Conservation (phyloP, 2,113 vertebrate species). For the Paedocypris sp. region DNA sequence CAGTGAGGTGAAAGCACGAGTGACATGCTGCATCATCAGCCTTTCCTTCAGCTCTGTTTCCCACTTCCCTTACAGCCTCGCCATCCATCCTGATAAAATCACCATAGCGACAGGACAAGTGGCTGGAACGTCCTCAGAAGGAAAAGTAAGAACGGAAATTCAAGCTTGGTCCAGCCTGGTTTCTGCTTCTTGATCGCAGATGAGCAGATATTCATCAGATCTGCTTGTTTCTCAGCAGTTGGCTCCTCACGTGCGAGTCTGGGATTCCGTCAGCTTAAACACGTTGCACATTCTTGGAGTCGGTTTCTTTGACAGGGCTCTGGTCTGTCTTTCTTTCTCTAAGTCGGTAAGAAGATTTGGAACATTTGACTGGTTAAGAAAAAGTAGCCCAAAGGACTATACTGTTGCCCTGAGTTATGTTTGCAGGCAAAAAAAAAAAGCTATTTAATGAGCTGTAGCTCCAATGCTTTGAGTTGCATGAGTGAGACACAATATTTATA, state of each 20-base stretch:
- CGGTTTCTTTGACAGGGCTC: constrained; percentile 85
- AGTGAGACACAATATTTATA: too few relatives aligned
- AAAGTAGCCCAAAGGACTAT: too few relatives aligned
- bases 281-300: constrained; percentile 87
- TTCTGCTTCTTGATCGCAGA: background rate
- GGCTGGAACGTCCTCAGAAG: constrained; percentile 90
- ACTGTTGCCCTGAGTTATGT: background rate
- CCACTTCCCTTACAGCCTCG: constrained; percentile 66
- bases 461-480: too few relatives aligned
- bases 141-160: constrained; percentile 72
- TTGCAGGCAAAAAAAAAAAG: background rate
- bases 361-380: too few relatives aligned
- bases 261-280: constrained; percentile 94
- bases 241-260: constrained; percentile 89
- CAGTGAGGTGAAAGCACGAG: too few relatives aligned
- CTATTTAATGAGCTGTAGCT: too few relatives aligned
- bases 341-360: constrained; percentile 96
- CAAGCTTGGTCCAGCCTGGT: background rate
- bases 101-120: constrained; percentile 98
- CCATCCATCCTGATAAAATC: constrained; percentile 95
- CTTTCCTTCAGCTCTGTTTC: constrained; percentile 24
- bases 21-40: background rate
- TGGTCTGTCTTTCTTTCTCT: constrained; percentile 92
- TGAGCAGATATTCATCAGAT: background rate
- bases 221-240: constrained; percentile 65